Evolutionary conservation across 2,113 vertebrate genomes (phyloP).

Genomic region (Sprattus sprattus): DNA sequence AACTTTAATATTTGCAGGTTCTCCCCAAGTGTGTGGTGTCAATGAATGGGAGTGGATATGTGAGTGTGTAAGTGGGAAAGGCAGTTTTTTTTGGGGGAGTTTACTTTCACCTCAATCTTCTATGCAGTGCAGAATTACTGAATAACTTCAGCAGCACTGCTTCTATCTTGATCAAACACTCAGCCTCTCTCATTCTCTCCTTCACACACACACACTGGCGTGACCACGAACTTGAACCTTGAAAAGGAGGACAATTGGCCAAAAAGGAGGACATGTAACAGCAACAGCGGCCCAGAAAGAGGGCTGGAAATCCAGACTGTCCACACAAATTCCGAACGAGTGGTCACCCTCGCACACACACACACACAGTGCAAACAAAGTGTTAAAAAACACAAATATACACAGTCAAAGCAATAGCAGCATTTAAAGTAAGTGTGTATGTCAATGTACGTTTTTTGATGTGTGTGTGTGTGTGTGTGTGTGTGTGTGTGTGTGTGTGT

Average conservation of each 20-base stretch:
- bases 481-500: not conserved
- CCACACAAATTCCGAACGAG: not conserved
- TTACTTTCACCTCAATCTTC: not conserved
- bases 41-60: not conserved
- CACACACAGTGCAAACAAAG: not conserved
- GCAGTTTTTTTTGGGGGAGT: not conserved
- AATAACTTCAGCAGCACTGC: not conserved
- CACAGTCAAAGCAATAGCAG: slow-evolving; percentile 2
- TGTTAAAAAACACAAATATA: slow-evolving; percentile 9
- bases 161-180: not conserved
- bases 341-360: slow-evolving; percentile 1
- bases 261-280: too few relatives aligned
- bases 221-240: too few relatives aligned
- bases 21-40: not conserved
- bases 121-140: not conserved
- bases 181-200: not conserved
- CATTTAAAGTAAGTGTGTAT: slow-evolving; percentile 1
- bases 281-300: too few relatives aligned
- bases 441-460: not conserved
- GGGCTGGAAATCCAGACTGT: too few relatives aligned
- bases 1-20: not conserved
- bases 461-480: not conserved
- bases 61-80: not conserved
- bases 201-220: not conserved
- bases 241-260: too few relatives aligned